Evolutionary conservation across 2,888 invertebrate species (phyloP).

Genomic region (Pterostichus niger): DNA sequence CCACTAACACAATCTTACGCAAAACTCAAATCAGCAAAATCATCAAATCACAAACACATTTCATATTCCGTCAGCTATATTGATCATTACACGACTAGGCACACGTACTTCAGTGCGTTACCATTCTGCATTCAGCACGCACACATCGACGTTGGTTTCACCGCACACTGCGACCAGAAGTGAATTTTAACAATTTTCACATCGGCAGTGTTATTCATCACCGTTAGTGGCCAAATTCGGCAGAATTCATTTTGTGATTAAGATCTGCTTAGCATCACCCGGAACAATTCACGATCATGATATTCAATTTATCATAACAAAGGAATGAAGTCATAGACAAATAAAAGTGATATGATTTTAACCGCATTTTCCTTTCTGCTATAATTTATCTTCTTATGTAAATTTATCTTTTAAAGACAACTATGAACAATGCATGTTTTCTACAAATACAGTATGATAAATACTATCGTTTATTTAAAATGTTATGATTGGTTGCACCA

Average conservation of each 20-base stretch:
- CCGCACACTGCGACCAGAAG: constrained; percentile 12
- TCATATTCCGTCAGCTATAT: neutral
- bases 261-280: constrained; percentile 3
- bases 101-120: constrained; percentile 31
- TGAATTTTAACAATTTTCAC: constrained; percentile 13
- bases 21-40: neutral
- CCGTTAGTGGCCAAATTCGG: constrained; percentile 44
- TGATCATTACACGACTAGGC: constrained; percentile 10
- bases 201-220: neutral
- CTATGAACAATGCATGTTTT: too few species aligned
- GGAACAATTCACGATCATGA: neutral
- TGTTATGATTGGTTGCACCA: too few species aligned
- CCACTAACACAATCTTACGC: neutral
- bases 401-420: neutral
- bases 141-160: neutral
- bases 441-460: too few species aligned
- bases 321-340: neutral
- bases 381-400: neutral
- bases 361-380: neutral
- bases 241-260: constrained; percentile 23
- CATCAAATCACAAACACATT: neutral
- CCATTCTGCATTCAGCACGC: neutral
- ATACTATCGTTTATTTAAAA: too few species aligned
- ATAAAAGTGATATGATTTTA: neutral
- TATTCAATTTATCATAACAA: constrained; percentile 5